phyloP scores from a whole-genome alignment of 2,888 invertebrate species.

The Dryobotodes eremita region DNA sequence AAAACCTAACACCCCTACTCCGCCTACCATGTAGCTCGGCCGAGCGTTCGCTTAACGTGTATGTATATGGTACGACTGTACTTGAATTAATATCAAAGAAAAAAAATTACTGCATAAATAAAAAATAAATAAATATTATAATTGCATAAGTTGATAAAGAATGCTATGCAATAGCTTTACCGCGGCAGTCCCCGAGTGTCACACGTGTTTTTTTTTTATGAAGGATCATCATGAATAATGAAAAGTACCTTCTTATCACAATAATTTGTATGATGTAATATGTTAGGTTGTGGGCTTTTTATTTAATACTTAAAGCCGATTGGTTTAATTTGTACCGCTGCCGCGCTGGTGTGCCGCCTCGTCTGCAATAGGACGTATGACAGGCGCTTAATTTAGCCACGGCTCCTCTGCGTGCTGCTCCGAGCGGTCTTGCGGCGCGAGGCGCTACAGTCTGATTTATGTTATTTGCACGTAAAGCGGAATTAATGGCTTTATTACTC shows the following conservation, averaged over 20 bases:
- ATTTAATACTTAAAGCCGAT: slow-evolving; percentile 68
- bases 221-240: neutral
- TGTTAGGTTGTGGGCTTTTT: slow-evolving; percentile 13
- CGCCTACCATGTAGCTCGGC: no score
- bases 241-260: neutral
- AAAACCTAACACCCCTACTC: no score
- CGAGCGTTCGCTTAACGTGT: no score
- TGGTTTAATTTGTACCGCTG: slow-evolving; percentile 78
- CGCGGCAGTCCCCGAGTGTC: no score
- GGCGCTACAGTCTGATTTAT: slow-evolving; percentile 89
- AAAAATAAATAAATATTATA: no score
- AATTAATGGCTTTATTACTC: slow-evolving; percentile 90
- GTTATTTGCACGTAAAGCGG: slow-evolving; percentile 90
- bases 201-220: no score
- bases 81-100: no score
- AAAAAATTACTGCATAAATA: no score
- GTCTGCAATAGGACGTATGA: slow-evolving; percentile 81
- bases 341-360: slow-evolving; percentile 74
- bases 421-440: slow-evolving; percentile 85
- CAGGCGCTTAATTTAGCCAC: slow-evolving; percentile 85
- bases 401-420: slow-evolving; percentile 80
- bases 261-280: neutral
- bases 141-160: no score
- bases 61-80: no score
- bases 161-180: no score